These are phyloP conservation scores for Xylocopa sonorina DNA, from an alignment of 1,140 invertebrate species.

Conservation along the genomic window DNA sequence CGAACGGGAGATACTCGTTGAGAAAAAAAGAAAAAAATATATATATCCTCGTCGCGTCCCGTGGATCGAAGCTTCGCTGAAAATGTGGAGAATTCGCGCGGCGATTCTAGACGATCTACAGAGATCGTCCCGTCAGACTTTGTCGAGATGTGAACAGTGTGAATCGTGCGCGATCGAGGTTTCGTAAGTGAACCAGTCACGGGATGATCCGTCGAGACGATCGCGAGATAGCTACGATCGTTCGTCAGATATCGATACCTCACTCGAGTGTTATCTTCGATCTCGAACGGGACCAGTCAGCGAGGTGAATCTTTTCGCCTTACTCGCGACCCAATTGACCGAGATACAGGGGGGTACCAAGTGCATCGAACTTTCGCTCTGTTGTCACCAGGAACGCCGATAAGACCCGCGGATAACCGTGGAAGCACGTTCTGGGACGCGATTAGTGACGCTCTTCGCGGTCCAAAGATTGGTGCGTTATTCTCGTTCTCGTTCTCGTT, in stretches of 20 bases:
- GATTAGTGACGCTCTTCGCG: conserved; percentile 3
- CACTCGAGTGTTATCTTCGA: too few species aligned
- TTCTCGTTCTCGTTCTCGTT: background rate
- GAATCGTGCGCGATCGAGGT: background rate
- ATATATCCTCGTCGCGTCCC: accelerated
- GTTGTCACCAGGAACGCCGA: background rate
- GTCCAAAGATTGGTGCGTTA: background rate
- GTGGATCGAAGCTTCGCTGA: too few species aligned
- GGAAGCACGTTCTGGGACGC: background rate
- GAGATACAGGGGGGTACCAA: background rate
- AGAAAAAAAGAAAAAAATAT: too few species aligned
- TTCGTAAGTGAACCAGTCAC: background rate
- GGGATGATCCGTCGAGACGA: background rate
- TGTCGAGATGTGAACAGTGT: background rate
- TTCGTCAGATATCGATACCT: background rate
- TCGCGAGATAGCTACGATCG: background rate
- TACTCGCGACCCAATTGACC: background rate
- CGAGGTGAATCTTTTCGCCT: background rate
- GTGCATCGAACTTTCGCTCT: background rate
- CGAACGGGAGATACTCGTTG: conserved; percentile 39
- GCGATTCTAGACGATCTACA: accelerated
- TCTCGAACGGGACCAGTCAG: background rate
- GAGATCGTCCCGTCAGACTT: background rate
- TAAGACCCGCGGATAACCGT: conserved; percentile 1
- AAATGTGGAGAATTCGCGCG: background rate